These are phyloP conservation scores for Periophthalmus modestus DNA, from an alignment of 2,113 vertebrate species.

Conservation along the genomic window DNA sequence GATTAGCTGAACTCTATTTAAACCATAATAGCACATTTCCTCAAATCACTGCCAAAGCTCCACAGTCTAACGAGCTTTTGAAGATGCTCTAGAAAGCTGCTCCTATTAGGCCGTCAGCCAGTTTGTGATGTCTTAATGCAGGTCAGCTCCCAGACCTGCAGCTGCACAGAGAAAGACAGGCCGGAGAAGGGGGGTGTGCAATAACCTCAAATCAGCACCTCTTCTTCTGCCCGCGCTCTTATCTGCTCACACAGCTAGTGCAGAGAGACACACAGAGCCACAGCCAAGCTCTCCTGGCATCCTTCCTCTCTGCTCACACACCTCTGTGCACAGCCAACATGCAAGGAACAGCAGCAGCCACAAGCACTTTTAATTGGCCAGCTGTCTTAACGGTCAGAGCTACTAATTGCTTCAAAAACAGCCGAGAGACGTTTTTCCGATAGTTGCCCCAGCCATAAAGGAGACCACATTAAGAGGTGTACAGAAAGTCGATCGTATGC, in stretches of 20 bases:
- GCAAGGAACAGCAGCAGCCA: slow-evolving; percentile 59
- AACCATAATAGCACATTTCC: slow-evolving; percentile 70
- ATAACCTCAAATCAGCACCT: slow-evolving; percentile 70
- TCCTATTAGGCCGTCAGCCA: slow-evolving; percentile 67
- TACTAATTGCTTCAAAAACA: slow-evolving; percentile 50
- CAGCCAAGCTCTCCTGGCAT: slow-evolving; percentile 70
- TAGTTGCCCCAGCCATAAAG: slow-evolving; percentile 19
- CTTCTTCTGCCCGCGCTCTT: slow-evolving; percentile 61
- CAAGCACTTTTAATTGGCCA: slow-evolving; percentile 57
- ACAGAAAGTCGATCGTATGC: slow-evolving; percentile 49
- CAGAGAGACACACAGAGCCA: slow-evolving; percentile 53
- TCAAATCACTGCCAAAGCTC: slow-evolving; percentile 71
- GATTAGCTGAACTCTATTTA: slow-evolving; percentile 74
- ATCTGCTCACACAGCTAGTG: slow-evolving; percentile 72
- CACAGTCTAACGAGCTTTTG: slow-evolving; percentile 70
- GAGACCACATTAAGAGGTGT: slow-evolving; percentile 10
- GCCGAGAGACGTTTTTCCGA: slow-evolving; percentile 32
- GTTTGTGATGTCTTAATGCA: slow-evolving; percentile 75
- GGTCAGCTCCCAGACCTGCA: slow-evolving; percentile 69
- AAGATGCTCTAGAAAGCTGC: slow-evolving; percentile 62
- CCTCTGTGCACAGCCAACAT: slow-evolving; percentile 57
- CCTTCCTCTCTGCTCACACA: slow-evolving; percentile 48
- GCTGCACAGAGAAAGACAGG: slow-evolving; percentile 55
- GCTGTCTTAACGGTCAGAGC: slow-evolving; percentile 61
- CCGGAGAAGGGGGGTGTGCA: slow-evolving; percentile 29